Evolutionary conservation across 2,888 invertebrate genomes (phyloP).

Genomic region (Lysandra coridon): DNA sequence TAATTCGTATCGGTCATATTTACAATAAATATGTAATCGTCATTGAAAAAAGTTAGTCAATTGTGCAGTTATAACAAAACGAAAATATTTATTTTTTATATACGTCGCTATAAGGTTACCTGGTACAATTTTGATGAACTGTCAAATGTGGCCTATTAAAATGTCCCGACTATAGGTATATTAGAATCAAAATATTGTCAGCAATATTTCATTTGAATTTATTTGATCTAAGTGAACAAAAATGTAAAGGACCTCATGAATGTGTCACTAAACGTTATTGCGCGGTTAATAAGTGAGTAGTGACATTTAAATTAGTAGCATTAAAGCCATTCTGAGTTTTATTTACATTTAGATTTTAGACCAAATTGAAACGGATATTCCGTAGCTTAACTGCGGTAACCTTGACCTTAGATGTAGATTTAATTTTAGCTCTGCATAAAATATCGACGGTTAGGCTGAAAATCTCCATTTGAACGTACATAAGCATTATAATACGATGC

Average conservation of each 20-base stretch:
- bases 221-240: neutral
- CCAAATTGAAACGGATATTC: neutral
- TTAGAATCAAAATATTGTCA: neutral
- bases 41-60: too few species aligned
- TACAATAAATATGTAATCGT: too few species aligned
- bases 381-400: neutral
- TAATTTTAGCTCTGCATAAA: constrained; percentile 1
- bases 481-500: neutral
- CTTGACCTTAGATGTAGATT: neutral
- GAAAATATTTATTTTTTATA: too few species aligned
- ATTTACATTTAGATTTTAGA: neutral
- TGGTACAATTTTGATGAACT: too few species aligned
- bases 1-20: too few species aligned
- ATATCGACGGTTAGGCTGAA: neutral
- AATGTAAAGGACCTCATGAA: neutral
- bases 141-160: too few species aligned
- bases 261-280: neutral
- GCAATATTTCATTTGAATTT: too few species aligned
- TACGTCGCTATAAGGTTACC: too few species aligned
- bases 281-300: neutral
- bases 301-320: neutral
- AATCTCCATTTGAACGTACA: neutral
- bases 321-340: neutral
- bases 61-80: too few species aligned
- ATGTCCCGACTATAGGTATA: too few species aligned